Evolutionary conservation across 2,888 invertebrate genomes (phyloP), one percentile per base, ranked within the genome.

Genomic region (Baccha elongata): DNA sequence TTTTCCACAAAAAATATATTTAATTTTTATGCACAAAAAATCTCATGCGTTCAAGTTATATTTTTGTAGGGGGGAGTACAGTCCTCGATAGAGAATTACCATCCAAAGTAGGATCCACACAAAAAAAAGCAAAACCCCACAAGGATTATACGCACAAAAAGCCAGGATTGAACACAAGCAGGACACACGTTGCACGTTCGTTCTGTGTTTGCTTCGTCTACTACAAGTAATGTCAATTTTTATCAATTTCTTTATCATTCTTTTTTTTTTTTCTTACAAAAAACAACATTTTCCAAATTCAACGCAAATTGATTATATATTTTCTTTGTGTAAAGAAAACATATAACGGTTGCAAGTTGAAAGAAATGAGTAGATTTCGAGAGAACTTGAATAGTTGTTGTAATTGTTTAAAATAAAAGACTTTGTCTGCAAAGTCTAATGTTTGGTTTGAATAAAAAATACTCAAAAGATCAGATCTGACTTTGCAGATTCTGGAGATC

Each of bases 391-490:
- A 60, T 42, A 50, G 58, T 68, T 78, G 81, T 83, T 78, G 67
- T 78, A 78, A 62, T 68, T 55, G 21, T 37, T 73, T 68, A 60
- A 60, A 60, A 60, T 40, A 72, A 60, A 11, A 1, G 71, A 55
- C 72, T 72, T 83, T 62, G 35, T 44, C 42, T 46, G 67, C 7
- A 72, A 83, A 62, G 83, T 78, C 71, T 17, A 21, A 50, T 71
- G 48, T 58, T 73, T 67, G 40, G n/a, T 64, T 67, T 71, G 73
- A 78, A 71, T 65, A 53, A 40, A 85, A 76, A 67, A 72, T 85
- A 88, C 88, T 88, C 89, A 89, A 88, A 87, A 87, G 86, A 87
- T 89, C 87, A 88, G 87, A 89, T 89, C 89, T 89, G 89, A 86
- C 87, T 87, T 88, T 88, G 86, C 88, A 88, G 88, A 89, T 88